phyloP scores from a whole-genome alignment of 2,888 invertebrate species.

The Napeogenes sylphis region DNA sequence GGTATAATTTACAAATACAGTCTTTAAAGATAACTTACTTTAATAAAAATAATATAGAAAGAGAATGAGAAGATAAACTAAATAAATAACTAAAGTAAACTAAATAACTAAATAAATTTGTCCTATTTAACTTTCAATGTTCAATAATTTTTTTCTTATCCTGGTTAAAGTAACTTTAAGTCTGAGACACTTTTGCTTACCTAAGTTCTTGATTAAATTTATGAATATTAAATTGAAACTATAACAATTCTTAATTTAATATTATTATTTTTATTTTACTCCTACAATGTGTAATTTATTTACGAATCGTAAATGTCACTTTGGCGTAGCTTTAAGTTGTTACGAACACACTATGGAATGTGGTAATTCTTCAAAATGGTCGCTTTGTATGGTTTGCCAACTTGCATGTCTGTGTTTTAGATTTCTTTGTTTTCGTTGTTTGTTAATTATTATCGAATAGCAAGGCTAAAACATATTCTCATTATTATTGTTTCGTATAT shows the following conservation, averaged over 20 bases:
- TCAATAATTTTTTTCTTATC: too few species aligned
- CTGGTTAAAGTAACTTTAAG: too few species aligned
- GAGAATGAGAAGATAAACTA: too few species aligned
- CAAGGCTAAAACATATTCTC: slow-evolving; percentile 44
- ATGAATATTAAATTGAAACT: background rate
- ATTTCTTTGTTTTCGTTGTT: slow-evolving; percentile 75
- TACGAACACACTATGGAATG: slow-evolving; percentile 78
- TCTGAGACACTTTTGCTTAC: too few species aligned
- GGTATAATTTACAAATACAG: too few species aligned
- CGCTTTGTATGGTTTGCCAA: slow-evolving; percentile 81
- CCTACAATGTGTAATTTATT: background rate
- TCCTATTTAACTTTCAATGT: too few species aligned
- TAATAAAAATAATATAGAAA: too few species aligned
- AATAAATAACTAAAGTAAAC: too few species aligned
- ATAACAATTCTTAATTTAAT: background rate
- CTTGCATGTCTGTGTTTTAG: slow-evolving; percentile 76
- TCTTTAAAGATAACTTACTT: too few species aligned
- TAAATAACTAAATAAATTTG: too few species aligned
- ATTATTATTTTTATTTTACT: background rate
- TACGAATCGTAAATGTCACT: slow-evolving; percentile 46
- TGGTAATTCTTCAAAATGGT: slow-evolving; percentile 86
- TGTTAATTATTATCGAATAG: slow-evolving; percentile 45
- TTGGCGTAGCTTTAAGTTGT: slow-evolving; percentile 55
- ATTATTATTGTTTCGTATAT: slow-evolving; percentile 42
- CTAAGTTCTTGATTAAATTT: too few species aligned